Evolutionary conservation across 2,888 invertebrate genomes (phyloP).

Genomic region (Lutraria lutraria): DNA sequence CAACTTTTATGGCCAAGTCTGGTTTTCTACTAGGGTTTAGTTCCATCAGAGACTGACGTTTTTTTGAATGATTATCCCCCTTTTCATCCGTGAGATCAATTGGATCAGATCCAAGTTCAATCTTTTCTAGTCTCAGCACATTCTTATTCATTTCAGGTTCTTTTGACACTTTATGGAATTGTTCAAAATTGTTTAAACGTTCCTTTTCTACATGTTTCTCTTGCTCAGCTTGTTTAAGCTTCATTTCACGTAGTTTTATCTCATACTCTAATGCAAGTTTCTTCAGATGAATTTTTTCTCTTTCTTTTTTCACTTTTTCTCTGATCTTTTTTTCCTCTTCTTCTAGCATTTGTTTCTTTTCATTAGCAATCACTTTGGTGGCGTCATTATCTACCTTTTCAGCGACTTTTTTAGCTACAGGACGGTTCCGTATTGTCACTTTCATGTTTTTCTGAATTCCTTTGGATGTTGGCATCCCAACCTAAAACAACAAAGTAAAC

Average conservation of each 20-base stretch:
- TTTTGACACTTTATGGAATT: constrained; percentile 24
- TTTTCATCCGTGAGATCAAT: constrained; percentile 62
- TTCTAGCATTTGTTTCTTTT: not conserved
- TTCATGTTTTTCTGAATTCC: not conserved
- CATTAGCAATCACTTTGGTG: not conserved
- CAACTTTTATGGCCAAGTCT: constrained; percentile 65
- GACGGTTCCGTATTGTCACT: constrained; percentile 19
- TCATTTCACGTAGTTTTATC: constrained; percentile 74
- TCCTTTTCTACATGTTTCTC: not conserved
- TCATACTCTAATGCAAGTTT: constrained; percentile 76
- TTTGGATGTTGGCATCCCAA: not conserved
- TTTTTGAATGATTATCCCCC: constrained; percentile 52
- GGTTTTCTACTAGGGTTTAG: constrained; percentile 78
- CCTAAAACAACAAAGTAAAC: not conserved
- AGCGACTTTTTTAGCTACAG: not conserved
- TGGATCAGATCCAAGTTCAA: constrained; percentile 52
- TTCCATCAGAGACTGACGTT: constrained; percentile 75
- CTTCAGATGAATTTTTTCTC: constrained; percentile 77
- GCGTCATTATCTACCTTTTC: not conserved
- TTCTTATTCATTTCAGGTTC: constrained; percentile 39
- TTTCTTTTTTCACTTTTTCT: constrained; percentile 58
- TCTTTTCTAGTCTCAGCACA: constrained; percentile 57
- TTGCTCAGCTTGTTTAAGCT: constrained; percentile 40
- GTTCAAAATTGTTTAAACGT: not conserved
- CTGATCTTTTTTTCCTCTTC: constrained; percentile 37